Base-by-base conservation (phyloP, 2,888 invertebrate genomes). In the Phymatocera aterrima region DNA sequence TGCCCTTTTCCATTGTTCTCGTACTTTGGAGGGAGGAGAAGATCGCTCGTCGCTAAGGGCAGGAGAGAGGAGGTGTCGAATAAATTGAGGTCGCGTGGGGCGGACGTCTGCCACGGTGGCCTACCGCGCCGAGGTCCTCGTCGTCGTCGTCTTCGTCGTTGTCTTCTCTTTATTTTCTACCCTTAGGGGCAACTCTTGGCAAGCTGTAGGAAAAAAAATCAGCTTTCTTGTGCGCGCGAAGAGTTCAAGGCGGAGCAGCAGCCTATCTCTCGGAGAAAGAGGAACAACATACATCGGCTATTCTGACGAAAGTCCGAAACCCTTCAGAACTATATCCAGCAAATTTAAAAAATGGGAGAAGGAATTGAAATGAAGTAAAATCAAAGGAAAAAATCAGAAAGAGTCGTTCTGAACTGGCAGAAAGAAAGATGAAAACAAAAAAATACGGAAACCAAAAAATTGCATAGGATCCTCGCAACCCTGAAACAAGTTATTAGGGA, bases 41-140 rank as follows among this genome's bases (percentile, higher is more conserved):
- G 51, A 51, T 51, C 18, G 51, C 28, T 60, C 57, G 40, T 37
- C 83, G 88, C 89, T 88, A 83, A 85, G 85, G 89, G 89, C 89
- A 78, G 88, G 87, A 88, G 88, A 88, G 87, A 88, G 89, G 89
- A 90, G 90, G 90, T 89, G 90, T 90, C 89, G 90, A 89, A 89
- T 90, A 88, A 90, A 89, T 90, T 88, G 88, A 88, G 88, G 88
- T 89, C 89, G 87, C 87, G 87, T 87, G 87, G 88, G 88, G 88
- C 88, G 89, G 89, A 89, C 88, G 87, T 90, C 85, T 83, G 84
- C 82, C 77, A 77, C 85, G 86, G 77, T 77, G 84, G 57, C 57
- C 75, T 87, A 88, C 87, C 87, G 84, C 87, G 85, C 87, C 84
- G 83, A 83, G 78, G 83, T 80, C 80, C 74, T n/a, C n/a, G n/a